These are phyloP conservation scores for Apis mellifera DNA, from an alignment of 1,140 invertebrate genomes.

Conservation along the genomic window DNA sequence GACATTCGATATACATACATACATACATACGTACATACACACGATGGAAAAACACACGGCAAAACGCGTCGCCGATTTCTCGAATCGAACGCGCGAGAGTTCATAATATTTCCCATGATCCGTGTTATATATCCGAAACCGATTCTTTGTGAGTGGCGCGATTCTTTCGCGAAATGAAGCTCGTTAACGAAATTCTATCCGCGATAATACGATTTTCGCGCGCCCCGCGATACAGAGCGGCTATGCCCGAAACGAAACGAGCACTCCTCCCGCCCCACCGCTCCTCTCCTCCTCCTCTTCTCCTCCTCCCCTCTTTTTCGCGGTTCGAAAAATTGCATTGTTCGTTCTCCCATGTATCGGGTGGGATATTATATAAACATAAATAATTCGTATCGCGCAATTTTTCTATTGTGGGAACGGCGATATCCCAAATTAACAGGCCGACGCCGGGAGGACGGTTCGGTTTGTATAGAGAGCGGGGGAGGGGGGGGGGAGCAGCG, in stretches of 20 bases:
- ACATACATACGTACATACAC: neutral
- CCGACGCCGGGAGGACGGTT: no score
- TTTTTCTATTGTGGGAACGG: slow-evolving; percentile 36
- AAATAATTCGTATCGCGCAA: slow-evolving; percentile 39
- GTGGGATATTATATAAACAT: slow-evolving; percentile 30
- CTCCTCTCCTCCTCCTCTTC: no score
- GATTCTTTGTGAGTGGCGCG: neutral
- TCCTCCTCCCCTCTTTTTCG: no score
- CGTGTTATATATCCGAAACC: neutral
- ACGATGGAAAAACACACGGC: neutral
- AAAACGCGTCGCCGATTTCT: slow-evolving; percentile 4
- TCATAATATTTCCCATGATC: slow-evolving; percentile 8
- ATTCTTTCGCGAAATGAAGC: slow-evolving; percentile 24
- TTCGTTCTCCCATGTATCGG: neutral
- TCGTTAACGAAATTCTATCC: slow-evolving; percentile 38
- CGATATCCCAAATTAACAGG: slow-evolving; percentile 31
- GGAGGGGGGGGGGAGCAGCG: no score
- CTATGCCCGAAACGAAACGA: neutral
- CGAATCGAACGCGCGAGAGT: slow-evolving; percentile 9
- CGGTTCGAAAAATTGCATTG: no score
- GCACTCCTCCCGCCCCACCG: neutral
- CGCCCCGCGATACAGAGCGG: no score
- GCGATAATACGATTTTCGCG: slow-evolving; percentile 30
- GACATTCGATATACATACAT: neutral
- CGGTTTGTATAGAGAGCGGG: neutral